Conservation (phyloP, 2,113 vertebrate species). For the Lathamus discolor region DNA sequence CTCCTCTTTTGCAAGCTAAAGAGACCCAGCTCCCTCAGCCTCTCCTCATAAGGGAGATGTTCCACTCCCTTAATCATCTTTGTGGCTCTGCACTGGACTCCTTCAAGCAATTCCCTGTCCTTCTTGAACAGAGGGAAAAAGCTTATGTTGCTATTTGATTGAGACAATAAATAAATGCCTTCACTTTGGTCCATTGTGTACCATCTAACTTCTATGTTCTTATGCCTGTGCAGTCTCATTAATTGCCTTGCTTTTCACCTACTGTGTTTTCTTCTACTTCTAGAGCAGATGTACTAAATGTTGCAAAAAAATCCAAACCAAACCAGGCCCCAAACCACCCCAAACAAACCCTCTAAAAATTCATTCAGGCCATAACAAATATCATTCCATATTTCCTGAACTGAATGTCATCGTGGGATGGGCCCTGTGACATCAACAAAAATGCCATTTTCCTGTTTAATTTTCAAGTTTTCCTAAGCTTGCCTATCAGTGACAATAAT, state of each 20-base stretch:
- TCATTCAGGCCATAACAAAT: not conserved
- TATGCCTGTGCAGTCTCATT: not conserved
- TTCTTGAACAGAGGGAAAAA: too few species aligned
- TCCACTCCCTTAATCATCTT: too few species aligned
- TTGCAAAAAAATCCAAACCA: not conserved
- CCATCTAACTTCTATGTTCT: not conserved
- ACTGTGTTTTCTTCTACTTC: not conserved
- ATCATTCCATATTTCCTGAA: not conserved
- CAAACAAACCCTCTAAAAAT: not conserved
- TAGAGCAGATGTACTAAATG: not conserved
- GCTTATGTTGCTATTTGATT: constrained; percentile 2
- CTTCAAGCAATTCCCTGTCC: too few species aligned
- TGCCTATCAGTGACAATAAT: not conserved
- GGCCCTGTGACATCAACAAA: not conserved
- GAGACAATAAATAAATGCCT: constrained; percentile 47
- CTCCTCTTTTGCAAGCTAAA: too few species aligned
- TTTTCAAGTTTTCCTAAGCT: not conserved
- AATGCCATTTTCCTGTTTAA: not conserved
- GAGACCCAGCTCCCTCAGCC: too few species aligned
- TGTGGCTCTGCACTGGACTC: too few species aligned
- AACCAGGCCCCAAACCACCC: not conserved
- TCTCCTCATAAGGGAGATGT: too few species aligned
- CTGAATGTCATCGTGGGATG: not conserved
- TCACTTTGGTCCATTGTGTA: not conserved
- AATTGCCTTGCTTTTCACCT: not conserved